Percentiles rank a stretch among this genome's conserved stretches.
Conservation (phyloP, 2,888 invertebrate genomes). For the Gari tellinella region DNA sequence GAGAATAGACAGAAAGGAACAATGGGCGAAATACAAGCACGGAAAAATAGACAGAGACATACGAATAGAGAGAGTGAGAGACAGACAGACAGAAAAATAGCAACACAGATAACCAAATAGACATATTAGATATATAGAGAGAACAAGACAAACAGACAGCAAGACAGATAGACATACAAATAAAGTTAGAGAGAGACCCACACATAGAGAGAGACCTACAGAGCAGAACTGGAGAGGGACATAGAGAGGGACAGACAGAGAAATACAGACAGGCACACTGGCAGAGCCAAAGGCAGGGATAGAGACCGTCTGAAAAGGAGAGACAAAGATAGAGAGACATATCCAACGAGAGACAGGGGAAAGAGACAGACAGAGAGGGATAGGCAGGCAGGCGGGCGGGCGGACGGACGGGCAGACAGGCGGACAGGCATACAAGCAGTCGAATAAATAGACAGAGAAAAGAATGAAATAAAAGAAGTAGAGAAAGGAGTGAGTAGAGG, state of each 20-base stretch:
- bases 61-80: no score
- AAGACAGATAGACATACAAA: no score
- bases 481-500: background rate
- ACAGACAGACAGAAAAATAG: no score
- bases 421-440: slow-evolving; percentile 5
- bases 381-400: background rate
- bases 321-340: slow-evolving; percentile 8
- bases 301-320: slow-evolving; percentile 6
- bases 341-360: slow-evolving; percentile 5
- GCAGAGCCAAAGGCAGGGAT: background rate
- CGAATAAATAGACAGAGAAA: slow-evolving; percentile 10
- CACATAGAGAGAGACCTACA: no score
- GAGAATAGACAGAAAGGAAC: slow-evolving; percentile 1
- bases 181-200: no score
- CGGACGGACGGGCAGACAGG: background rate
- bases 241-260: slow-evolving; percentile 22
- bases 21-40: slow-evolving; percentile 17
- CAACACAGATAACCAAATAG: no score
- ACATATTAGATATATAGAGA: no score
- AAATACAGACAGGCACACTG: background rate
- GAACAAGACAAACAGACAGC: no score
- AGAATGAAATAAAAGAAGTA: background rate
- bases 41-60: no score
- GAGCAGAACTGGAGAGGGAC: slow-evolving; percentile 9
- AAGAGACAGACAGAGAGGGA: slow-evolving; percentile 22